Evolutionary conservation across 1,140 invertebrate genomes (phyloP).

Genomic region (Lucilia sericata): DNA sequence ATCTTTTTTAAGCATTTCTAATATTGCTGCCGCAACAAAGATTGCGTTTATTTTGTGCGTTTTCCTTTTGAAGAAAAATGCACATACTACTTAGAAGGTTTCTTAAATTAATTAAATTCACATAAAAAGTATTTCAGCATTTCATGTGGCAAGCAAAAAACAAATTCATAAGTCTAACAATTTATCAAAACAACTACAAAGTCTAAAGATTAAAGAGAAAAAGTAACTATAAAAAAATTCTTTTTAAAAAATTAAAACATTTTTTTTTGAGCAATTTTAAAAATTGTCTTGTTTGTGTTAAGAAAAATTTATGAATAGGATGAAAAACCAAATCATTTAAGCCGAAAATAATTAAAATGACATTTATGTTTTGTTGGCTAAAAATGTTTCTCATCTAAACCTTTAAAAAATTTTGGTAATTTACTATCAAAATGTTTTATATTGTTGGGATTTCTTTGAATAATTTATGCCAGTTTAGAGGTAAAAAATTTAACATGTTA

Average conservation of each 20-base stretch:
- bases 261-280: too few species aligned
- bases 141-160: neutral
- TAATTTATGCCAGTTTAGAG: neutral
- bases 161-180: neutral
- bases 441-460: neutral
- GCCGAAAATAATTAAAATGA: slow-evolving; percentile 33
- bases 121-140: neutral
- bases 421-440: neutral
- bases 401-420: neutral
- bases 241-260: too few species aligned
- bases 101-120: neutral
- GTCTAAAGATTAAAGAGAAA: neutral
- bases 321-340: neutral
- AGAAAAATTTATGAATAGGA: neutral
- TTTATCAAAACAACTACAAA: neutral
- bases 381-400: neutral
- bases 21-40: neutral
- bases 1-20: too few species aligned
- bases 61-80: neutral
- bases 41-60: neutral
- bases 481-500: neutral
- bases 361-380: slow-evolving; percentile 29
- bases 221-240: neutral
- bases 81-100: neutral
- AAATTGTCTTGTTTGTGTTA: neutral